Evolutionary conservation across 2,888 invertebrate genomes (phyloP), one percentile per base, ranked within the genome.

Genomic region (Bugula neritina): DNA sequence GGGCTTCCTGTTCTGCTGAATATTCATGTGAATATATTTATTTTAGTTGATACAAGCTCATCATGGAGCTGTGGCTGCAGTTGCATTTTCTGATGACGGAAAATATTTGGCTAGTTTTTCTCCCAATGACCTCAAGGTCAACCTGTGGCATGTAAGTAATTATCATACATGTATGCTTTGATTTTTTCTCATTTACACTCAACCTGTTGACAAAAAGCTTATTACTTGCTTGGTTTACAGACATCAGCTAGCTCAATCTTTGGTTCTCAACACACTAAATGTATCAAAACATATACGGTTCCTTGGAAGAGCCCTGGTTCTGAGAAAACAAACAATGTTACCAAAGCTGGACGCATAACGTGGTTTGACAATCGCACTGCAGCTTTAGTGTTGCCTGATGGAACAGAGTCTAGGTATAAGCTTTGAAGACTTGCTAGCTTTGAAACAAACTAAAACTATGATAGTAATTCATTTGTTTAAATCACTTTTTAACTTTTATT

Each of bases 61-160:
- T 86, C 89, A 89, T 72, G 90, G 91, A 23, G 89, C 94, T 0
- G 91, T 98, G 29, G 94, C 96, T 0, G 96, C 97, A 13, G 80
- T 80, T 1, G 91, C 94, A 54, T 97, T 99, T 87, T 95, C 95
- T 76, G 95, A 96, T 0, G 98, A 99, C 86, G 98, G 98, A 25
- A 94, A 98, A 80, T 95, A 92, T 84, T 88, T 99, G 76, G 97
- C 95, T 58, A 95, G 97, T 35, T 99, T 96, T 86, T 93, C 95
- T 58, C 92, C 93, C 77, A 87, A 89, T 10, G 99, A 99, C 84
- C 95, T 96, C 85, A 90, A 94, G 77, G 89, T 99, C 72, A 94
- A 92, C 77, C 98, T 99, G 86, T 99, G 98, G 98, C 98, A 98
- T 89, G 96, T 95, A 76, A 90, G 90, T 78, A n/a, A 5, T 25